phyloP scores from a whole-genome alignment of 2,888 invertebrate species.

The Altica lythri region DNA sequence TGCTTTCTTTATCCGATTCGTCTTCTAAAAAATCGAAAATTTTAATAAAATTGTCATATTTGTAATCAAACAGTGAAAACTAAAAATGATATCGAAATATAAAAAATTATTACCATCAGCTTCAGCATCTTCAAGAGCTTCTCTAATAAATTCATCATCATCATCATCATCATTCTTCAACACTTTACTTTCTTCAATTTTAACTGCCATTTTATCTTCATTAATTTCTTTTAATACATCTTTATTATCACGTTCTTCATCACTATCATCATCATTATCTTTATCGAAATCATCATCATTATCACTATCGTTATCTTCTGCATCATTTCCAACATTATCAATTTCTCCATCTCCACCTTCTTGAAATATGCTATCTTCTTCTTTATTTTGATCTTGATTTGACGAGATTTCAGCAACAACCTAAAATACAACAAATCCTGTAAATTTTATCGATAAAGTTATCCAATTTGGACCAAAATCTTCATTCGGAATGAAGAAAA shows the following conservation, averaged over 20 bases:
- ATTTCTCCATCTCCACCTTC: slow-evolving; percentile 24
- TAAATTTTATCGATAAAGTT: no score
- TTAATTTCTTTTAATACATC: slow-evolving; percentile 17
- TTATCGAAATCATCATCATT: slow-evolving; percentile 25
- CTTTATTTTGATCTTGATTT: slow-evolving; percentile 11
- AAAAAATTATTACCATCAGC: slow-evolving; percentile 23
- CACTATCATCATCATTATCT: slow-evolving; percentile 24
- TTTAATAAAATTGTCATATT: neutral
- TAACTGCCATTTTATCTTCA: slow-evolving; percentile 26
- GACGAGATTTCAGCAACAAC: slow-evolving; percentile 14
- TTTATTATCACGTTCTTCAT: slow-evolving; percentile 16
- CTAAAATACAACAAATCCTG: slow-evolving; percentile 10
- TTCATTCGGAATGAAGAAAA: no score
- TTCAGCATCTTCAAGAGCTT: slow-evolving; percentile 27
- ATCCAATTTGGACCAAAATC: no score
- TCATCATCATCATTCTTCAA: slow-evolving; percentile 20
- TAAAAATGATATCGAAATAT: neutral
- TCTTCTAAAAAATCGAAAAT: slow-evolving; percentile 12
- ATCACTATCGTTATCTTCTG: slow-evolving; percentile 27
- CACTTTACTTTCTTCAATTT: slow-evolving; percentile 15
- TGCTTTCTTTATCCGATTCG: slow-evolving; percentile 44
- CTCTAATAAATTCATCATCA: slow-evolving; percentile 17
- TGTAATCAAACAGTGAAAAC: neutral
- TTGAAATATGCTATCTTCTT: slow-evolving; percentile 28
- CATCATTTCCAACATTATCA: neutral